phyloP scores from a whole-genome alignment of 1,140 invertebrate species.

The Drosophila nannoptera region DNA sequence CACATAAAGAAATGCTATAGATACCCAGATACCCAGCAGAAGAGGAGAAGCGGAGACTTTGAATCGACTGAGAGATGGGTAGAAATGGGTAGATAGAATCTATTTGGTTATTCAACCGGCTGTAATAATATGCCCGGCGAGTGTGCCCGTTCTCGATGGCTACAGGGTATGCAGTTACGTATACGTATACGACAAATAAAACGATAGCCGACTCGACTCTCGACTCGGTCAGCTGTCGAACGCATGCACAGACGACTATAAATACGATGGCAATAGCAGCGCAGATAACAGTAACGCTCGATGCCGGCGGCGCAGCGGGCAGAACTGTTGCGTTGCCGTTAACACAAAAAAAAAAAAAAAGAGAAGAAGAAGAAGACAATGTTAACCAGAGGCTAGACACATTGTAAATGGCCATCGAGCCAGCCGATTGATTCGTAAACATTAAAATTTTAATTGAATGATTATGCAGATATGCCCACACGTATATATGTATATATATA shows the following conservation, averaged over 20 bases:
- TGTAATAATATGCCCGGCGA: neutral
- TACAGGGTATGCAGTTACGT: slow-evolving; percentile 23
- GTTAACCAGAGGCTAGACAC: neutral
- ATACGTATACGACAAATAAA: slow-evolving; percentile 11
- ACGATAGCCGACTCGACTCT: slow-evolving; percentile 1
- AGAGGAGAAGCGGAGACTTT: no score
- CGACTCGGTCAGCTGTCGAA: slow-evolving; percentile 44
- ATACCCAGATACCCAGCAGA: neutral
- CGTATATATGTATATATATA: neutral
- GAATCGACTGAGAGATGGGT: no score
- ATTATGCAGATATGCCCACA: neutral
- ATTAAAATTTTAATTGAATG: neutral
- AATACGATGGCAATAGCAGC: slow-evolving; percentile 13
- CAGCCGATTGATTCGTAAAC: no score
- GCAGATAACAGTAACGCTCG: slow-evolving; percentile 2
- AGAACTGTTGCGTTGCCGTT: slow-evolving; percentile 33
- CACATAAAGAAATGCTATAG: neutral
- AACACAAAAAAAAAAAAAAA: neutral
- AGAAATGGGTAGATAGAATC: no score
- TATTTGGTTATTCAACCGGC: no score
- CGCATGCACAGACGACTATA: slow-evolving; percentile 41
- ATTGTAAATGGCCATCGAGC: no score
- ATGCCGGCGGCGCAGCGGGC: neutral
- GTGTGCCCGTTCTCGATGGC: slow-evolving; percentile 8
- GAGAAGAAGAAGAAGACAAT: neutral